These are phyloP conservation scores for Nephila pilipes DNA, from an alignment of 1,140 invertebrate species.

Conservation along the genomic window DNA sequence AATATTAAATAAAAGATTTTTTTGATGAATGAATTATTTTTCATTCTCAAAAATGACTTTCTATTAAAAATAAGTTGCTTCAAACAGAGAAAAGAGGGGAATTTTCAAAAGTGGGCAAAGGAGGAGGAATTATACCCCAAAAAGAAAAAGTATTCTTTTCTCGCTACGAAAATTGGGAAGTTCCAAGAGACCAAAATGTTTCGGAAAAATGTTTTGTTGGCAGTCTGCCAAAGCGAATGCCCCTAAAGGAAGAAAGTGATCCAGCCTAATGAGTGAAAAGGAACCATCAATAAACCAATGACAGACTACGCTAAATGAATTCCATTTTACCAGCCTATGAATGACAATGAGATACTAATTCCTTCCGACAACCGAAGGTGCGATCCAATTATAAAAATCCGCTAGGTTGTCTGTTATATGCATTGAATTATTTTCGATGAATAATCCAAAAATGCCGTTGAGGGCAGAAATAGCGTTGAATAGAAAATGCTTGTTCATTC, in stretches of 20 bases:
- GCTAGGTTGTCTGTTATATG: too few species aligned
- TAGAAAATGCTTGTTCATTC: too few species aligned
- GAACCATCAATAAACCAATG: constrained; percentile 27
- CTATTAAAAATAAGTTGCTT: not conserved
- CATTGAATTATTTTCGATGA: too few species aligned
- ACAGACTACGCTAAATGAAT: not conserved
- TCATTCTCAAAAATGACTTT: too few species aligned
- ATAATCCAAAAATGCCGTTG: too few species aligned
- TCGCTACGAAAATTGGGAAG: too few species aligned
- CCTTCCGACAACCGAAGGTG: not conserved
- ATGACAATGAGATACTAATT: not conserved
- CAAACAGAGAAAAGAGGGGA: not conserved
- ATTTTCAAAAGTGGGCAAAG: not conserved
- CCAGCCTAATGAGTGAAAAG: constrained; percentile 16
- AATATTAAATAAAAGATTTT: too few species aligned
- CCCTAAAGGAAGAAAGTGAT: constrained; percentile 1
- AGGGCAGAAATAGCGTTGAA: too few species aligned
- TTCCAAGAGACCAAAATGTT: too few species aligned
- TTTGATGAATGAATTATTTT: too few species aligned
- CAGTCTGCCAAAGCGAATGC: not conserved
- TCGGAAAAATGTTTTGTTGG: not conserved
- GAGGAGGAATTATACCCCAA: not conserved
- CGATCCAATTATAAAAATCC: too few species aligned
- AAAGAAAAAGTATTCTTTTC: not conserved
- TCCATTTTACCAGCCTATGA: not conserved